Percentiles rank a stretch among this genome's conserved stretches.
phyloP scores from a whole-genome alignment of 2,797 vertebrate genomes.

The Galago senegalensis region DNA sequence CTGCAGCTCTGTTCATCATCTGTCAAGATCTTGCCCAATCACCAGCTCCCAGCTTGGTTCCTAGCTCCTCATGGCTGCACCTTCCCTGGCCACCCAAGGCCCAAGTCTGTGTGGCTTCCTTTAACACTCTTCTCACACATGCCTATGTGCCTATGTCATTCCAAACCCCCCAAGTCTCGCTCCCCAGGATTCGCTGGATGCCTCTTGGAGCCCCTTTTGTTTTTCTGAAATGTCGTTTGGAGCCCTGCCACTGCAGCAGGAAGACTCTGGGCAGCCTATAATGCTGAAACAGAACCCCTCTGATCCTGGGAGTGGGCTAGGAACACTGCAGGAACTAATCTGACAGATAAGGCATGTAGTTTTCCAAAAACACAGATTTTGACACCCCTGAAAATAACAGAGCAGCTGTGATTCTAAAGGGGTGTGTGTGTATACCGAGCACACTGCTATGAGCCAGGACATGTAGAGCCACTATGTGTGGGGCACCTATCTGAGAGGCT shows the following conservation, averaged over 20 bases:
- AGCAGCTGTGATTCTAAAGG: neutral
- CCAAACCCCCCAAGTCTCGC: neutral
- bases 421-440: neutral
- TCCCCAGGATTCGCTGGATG: neutral
- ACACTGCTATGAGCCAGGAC: neutral
- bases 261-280: neutral
- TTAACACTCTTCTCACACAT: neutral
- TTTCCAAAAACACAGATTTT: constrained; percentile 33
- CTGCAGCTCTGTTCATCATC: neutral
- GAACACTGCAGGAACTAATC: neutral
- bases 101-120: neutral
- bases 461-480: neutral
- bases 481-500: neutral
- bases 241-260: neutral
- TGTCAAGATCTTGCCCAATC: neutral
- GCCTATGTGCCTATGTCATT: neutral
- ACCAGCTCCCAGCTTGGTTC: neutral
- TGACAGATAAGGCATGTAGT: neutral
- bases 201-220: neutral
- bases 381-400: neutral
- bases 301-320: neutral
- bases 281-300: neutral
- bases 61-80: neutral
- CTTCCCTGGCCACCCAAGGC: neutral
- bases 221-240: neutral